These are phyloP conservation scores for Thunnus maccoyii DNA, from an alignment of 2,113 vertebrate genomes.

Conservation along the genomic window DNA sequence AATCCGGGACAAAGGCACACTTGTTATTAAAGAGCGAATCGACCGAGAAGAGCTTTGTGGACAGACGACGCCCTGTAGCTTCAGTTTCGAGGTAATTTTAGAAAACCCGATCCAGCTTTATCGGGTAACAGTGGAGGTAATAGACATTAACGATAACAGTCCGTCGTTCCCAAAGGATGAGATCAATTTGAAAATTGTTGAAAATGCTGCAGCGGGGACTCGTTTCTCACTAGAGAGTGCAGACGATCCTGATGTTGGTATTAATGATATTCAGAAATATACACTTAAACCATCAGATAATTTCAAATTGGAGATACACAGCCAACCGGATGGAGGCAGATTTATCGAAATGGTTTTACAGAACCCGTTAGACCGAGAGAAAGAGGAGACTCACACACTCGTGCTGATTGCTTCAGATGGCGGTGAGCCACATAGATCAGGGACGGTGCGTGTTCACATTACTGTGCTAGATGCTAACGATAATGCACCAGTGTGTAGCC, in stretches of 20 bases:
- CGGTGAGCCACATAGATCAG: constrained; percentile 79
- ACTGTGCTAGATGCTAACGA: constrained; percentile 82
- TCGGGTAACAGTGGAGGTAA: constrained; percentile 78
- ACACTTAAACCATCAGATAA: constrained; percentile 60
- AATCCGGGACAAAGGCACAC: constrained; percentile 77
- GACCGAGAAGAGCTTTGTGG: constrained; percentile 88
- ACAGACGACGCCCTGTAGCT: constrained; percentile 83
- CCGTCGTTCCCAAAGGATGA: constrained; percentile 72
- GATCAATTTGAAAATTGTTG: constrained; percentile 69
- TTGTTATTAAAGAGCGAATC: constrained; percentile 85
- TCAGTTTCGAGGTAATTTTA: constrained; percentile 86
- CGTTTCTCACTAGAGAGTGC: constrained; percentile 71
- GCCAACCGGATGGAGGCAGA: constrained; percentile 54
- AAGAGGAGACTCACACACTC: constrained; percentile 67
- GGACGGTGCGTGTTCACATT: constrained; percentile 75
- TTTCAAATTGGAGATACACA: constrained; percentile 77
- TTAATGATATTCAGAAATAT: constrained; percentile 79
- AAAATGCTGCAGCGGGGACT: constrained; percentile 51
- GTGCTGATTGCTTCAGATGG: constrained; percentile 79
- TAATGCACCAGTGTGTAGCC: constrained; percentile 78
- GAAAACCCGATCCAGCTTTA: constrained; percentile 82
- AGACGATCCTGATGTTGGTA: constrained; percentile 75
- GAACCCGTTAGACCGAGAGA: constrained; percentile 78
- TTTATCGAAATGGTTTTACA: constrained; percentile 79
- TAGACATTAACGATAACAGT: constrained; percentile 82